phyloP scores from a whole-genome alignment of 2,797 vertebrate genomes.

The Lates japonicus region DNA sequence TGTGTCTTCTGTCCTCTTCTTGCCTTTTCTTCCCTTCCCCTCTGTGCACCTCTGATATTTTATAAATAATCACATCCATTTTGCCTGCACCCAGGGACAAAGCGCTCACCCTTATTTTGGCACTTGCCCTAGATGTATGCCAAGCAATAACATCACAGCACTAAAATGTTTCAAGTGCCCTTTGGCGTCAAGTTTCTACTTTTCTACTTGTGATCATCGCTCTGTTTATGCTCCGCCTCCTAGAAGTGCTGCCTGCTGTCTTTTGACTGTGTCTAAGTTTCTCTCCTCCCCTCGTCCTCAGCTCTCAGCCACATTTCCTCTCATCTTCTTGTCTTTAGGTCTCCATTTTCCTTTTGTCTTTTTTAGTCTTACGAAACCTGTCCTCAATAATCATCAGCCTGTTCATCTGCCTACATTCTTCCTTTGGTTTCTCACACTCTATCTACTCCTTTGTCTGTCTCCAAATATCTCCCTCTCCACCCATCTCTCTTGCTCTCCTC shows the following conservation, averaged over 20 bases:
- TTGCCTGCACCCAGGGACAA: slow-evolving; percentile 22
- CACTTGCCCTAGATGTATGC: slow-evolving; percentile 26
- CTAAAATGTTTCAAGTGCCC: slow-evolving; percentile 39
- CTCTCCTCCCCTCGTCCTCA: slow-evolving; percentile 11
- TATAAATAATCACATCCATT: slow-evolving; percentile 39
- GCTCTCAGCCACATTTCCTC: neutral
- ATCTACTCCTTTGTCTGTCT: slow-evolving; percentile 13
- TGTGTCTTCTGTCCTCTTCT: neutral
- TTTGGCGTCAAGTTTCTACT: slow-evolving; percentile 44
- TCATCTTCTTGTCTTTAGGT: neutral
- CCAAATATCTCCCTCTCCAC: neutral
- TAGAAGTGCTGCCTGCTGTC: slow-evolving; percentile 39
- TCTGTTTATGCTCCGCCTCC: slow-evolving; percentile 55
- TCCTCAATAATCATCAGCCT: slow-evolving; percentile 24
- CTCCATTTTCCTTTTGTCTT: neutral
- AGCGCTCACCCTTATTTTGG: slow-evolving; percentile 28
- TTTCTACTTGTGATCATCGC: slow-evolving; percentile 29
- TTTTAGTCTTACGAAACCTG: slow-evolving; percentile 3
- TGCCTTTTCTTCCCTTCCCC: neutral
- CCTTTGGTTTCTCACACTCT: slow-evolving; percentile 3
- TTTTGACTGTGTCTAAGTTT: slow-evolving; percentile 31
- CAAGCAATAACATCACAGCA: slow-evolving; percentile 29
- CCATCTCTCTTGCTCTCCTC: slow-evolving; percentile 1
- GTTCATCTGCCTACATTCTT: slow-evolving; percentile 17
- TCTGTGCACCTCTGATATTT: slow-evolving; percentile 26